phyloP scores from a whole-genome alignment of 2,113 vertebrate genomes.

The Chlorodrepanis virens region DNA sequence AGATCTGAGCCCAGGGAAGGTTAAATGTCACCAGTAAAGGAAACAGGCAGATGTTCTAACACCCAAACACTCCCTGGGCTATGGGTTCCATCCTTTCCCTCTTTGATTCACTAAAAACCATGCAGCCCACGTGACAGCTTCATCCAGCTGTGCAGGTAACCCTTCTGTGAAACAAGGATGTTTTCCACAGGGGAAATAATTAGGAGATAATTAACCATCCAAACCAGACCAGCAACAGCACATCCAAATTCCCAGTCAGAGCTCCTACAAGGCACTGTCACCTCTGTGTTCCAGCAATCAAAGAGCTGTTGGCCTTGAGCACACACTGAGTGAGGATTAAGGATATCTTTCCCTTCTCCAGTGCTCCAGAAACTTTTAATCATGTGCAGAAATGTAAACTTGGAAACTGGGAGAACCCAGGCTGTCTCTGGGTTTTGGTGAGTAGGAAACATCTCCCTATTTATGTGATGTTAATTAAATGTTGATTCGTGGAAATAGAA shows the following conservation, averaged over 20 bases:
- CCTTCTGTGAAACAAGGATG: background rate
- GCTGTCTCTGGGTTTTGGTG: too few species aligned
- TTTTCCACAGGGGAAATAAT: background rate
- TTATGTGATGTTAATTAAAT: background rate
- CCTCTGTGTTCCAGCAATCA: background rate
- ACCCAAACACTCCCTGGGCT: background rate
- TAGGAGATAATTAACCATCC: background rate
- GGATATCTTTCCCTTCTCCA: background rate
- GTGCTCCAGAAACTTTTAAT: background rate
- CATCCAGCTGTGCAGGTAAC: background rate
- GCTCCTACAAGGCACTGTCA: background rate
- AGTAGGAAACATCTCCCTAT: background rate
- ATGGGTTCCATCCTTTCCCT: background rate
- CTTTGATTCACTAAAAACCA: background rate
- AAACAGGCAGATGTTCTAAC: rapidly evolving
- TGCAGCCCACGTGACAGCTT: background rate
- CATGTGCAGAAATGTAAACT: background rate
- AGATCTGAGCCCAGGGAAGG: slow-evolving; percentile 71
- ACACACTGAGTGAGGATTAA: background rate
- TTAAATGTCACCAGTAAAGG: background rate
- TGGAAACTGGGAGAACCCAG: background rate
- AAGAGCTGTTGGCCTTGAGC: background rate
- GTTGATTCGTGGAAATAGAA: background rate
- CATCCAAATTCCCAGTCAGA: background rate
- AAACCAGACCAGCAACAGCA: background rate